phyloP scores from a whole-genome alignment of 92 coral and sea anemone genomes.

The Bergia puertoricense region DNA sequence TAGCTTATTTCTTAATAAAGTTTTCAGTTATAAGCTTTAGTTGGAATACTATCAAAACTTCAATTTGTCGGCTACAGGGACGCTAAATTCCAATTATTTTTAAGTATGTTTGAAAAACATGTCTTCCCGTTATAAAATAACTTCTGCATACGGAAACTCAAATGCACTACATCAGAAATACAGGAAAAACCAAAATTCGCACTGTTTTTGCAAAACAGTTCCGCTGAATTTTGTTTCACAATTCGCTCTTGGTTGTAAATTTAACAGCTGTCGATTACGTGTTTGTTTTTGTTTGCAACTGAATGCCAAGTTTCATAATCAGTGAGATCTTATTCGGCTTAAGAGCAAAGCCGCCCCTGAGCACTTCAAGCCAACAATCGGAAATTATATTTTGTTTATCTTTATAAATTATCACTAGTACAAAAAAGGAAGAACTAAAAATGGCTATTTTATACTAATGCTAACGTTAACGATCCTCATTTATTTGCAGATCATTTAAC shows the following conservation, averaged over 20 bases:
- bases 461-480: not conserved
- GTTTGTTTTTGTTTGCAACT: not conserved
- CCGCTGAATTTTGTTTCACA: not conserved
- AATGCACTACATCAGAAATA: not conserved
- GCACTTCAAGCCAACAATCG: slow-evolving; percentile 1
- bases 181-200: not conserved
- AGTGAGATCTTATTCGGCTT: not conserved
- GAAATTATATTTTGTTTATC: slow-evolving; percentile 1
- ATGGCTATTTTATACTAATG: no score
- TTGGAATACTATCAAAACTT: not conserved
- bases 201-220: not conserved
- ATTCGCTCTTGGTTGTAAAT: not conserved
- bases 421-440: not conserved
- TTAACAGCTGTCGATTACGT: slow-evolving; percentile 1
- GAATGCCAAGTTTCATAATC: not conserved
- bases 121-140: not conserved
- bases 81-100: no score
- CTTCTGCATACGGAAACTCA: not conserved
- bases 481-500: not conserved
- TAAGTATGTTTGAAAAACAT: not conserved
- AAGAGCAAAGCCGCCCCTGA: not conserved
- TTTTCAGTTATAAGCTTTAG: not conserved
- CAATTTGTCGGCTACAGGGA: not conserved
- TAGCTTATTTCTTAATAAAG: not conserved
- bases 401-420: not conserved